Conservation (phyloP, 2,797 vertebrate species). For the Smutsia temminckii region DNA sequence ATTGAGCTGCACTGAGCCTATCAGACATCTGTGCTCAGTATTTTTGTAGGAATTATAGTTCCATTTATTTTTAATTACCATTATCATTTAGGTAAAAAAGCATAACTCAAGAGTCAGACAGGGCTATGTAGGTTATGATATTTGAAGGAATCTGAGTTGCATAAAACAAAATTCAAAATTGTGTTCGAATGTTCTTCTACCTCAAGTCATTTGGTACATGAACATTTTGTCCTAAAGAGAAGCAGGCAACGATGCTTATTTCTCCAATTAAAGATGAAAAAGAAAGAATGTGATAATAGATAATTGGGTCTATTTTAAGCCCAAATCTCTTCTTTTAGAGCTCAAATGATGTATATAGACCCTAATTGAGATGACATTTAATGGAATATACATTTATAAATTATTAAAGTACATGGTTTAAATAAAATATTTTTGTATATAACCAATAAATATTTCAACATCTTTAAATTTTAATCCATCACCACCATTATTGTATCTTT, state of each 20-base stretch:
- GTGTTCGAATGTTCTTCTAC: not conserved
- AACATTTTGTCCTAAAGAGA: not conserved
- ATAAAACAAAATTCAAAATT: not conserved
- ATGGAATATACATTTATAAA: slow-evolving; percentile 36
- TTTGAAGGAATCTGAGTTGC: not conserved
- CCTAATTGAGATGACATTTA: slow-evolving; percentile 31
- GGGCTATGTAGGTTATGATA: not conserved
- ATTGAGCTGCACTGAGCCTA: not conserved
- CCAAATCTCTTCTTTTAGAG: not conserved
- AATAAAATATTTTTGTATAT: slow-evolving; percentile 51
- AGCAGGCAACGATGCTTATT: not conserved
- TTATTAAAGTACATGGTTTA: slow-evolving; percentile 20
- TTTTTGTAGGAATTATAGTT: not conserved
- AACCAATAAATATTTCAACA: slow-evolving; percentile 60
- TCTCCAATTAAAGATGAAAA: not conserved
- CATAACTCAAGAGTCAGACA: not conserved
- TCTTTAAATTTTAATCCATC: slow-evolving; percentile 52
- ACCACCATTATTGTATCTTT: slow-evolving; percentile 9
- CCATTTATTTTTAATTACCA: not conserved
- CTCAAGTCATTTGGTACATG: not conserved
- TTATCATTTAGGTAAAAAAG: not conserved
- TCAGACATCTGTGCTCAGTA: not conserved
- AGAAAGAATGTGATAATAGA: not conserved
- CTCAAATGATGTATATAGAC: not conserved
- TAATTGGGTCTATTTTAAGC: not conserved